These are phyloP conservation scores for Sisyra nigra DNA, from an alignment of 2,888 invertebrate species.

Conservation along the genomic window DNA sequence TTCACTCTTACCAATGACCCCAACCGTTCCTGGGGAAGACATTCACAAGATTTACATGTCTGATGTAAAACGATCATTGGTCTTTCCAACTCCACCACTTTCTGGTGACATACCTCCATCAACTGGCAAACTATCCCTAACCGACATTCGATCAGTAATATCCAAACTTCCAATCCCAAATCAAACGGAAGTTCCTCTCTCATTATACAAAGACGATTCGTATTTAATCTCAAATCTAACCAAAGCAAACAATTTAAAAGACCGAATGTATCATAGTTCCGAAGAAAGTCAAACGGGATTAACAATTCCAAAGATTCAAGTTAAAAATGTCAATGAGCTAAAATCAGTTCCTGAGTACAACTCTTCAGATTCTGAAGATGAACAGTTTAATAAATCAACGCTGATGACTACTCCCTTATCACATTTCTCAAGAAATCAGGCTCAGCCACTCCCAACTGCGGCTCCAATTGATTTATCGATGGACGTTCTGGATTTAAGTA, in stretches of 20 bases:
- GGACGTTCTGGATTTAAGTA: conserved; percentile 70
- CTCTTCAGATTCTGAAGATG: conserved; percentile 29
- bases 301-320: conserved; percentile 21
- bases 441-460: conserved; percentile 20
- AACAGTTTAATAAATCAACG: conserved; percentile 12
- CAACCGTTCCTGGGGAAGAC: not conserved
- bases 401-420: conserved; percentile 17
- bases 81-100: not conserved
- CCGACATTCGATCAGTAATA: conserved; percentile 1
- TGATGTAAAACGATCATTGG: not conserved
- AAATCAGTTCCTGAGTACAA: conserved; percentile 34
- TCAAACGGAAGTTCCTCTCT: not conserved
- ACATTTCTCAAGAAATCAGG: conserved; percentile 13
- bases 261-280: not conserved
- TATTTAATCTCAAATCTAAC: too few relatives aligned
- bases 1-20: not conserved
- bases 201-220: not conserved
- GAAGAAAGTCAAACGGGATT: conserved; percentile 13
- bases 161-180: not conserved
- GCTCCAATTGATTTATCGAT: conserved; percentile 57
- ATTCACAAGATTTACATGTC: not conserved
- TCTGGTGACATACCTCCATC: not conserved
- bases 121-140: not conserved
- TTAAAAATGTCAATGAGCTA: conserved; percentile 44
- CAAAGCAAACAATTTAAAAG: too few relatives aligned